Evolutionary conservation across 2,888 invertebrate species (phyloP).

Genomic region (Netelia melanura): DNA sequence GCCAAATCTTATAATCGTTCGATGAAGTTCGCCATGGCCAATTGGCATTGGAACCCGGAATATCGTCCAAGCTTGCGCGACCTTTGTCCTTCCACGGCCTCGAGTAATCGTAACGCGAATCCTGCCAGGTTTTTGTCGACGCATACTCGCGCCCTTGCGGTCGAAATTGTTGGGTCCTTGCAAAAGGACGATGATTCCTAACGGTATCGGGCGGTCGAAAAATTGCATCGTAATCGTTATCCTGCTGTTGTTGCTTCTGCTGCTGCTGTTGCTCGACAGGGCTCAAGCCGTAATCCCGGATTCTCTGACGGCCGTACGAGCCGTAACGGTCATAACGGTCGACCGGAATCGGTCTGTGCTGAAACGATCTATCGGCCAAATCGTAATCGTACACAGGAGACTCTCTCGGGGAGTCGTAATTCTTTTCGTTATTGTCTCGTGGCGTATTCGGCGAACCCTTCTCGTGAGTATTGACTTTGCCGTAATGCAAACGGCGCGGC

Average conservation of each 20-base stretch:
- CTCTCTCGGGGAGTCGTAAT: constrained; percentile 64
- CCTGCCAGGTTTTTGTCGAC: constrained; percentile 74
- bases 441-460: constrained; percentile 68
- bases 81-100: constrained; percentile 70
- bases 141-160: constrained; percentile 71
- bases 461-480: constrained; percentile 76
- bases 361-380: constrained; percentile 66
- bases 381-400: constrained; percentile 72
- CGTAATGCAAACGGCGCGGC: constrained; percentile 75
- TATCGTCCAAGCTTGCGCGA: constrained; percentile 46
- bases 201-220: constrained; percentile 44
- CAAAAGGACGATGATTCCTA: constrained; percentile 53
- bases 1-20: constrained; percentile 69
- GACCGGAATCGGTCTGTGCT: constrained; percentile 47
- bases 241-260: constrained; percentile 14
- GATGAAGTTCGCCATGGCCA: constrained; percentile 71
- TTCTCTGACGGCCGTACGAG: constrained; percentile 59
- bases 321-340: constrained; percentile 67
- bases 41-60: constrained; percentile 46
- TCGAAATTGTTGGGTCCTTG: constrained; percentile 70
- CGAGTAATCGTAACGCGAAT: constrained; percentile 70
- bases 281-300: constrained; percentile 53
- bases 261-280: constrained; percentile 23
- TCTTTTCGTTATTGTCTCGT: constrained; percentile 57
- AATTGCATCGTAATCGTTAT: constrained; percentile 58